phyloP scores from a whole-genome alignment of 1,140 invertebrate genomes.

The Ostrea denselamellosa region DNA sequence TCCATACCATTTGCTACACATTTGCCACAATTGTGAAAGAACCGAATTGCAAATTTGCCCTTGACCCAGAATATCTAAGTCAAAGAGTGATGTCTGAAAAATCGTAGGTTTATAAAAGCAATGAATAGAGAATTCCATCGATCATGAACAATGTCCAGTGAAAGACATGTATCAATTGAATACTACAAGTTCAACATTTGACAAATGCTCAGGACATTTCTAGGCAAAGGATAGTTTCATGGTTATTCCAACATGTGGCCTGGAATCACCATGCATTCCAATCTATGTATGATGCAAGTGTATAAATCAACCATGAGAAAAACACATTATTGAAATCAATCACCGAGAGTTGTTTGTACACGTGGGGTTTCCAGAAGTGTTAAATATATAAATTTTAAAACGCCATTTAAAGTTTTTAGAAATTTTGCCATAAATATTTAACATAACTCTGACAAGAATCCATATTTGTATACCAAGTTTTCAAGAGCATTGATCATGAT shows the following conservation, averaged over 20 bases:
- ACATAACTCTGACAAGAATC: neutral
- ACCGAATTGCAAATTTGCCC: neutral
- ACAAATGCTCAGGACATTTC: neutral
- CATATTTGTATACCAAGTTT: neutral
- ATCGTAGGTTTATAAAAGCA: neutral
- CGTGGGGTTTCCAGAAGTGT: neutral
- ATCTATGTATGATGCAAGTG: neutral
- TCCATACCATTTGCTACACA: no score
- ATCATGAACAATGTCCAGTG: conserved; percentile 13
- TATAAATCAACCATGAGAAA: neutral
- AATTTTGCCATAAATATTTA: neutral
- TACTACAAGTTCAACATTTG: conserved; percentile 12
- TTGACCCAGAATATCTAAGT: neutral
- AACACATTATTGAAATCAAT: neutral
- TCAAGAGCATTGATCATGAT: no score
- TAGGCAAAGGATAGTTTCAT: neutral
- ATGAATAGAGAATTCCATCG: conserved; percentile 10
- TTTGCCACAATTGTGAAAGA: no score
- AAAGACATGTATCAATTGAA: neutral
- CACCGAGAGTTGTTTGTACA: neutral
- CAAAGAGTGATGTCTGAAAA: neutral
- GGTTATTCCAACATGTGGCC: neutral
- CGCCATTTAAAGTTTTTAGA: neutral
- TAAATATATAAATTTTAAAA: conserved; percentile 10
- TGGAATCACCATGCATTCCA: neutral